Base-by-base conservation (phyloP, 2,797 vertebrate species). In the Lutjanus campechanus region DNA sequence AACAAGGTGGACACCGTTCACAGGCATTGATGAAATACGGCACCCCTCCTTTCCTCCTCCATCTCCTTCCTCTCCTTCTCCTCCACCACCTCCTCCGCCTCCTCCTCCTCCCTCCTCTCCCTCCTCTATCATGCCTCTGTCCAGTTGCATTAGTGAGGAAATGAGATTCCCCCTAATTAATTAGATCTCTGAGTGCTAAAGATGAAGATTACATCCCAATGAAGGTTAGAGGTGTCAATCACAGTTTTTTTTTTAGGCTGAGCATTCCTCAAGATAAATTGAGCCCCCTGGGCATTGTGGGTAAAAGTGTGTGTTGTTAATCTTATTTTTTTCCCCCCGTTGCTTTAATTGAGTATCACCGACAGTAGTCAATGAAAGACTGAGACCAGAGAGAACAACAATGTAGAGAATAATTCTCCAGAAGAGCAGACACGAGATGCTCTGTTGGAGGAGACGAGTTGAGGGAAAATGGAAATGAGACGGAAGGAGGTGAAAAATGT, bases 111-210 rank as follows among this genome's bases (percentile, higher is more conserved):
- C 72, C 61, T 40, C 29, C 63, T 47, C 67, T 63, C 84, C 85
- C 88, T 87, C 84, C 81, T 93, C 93, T 86, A 94, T 95, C 92
- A 93, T 78, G 83, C 87, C 84, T 92, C 92, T 95, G 95, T 95
- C 93, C 90, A 91, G 93, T 95, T 94, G 87, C 95, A 95, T 96
- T 96, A 96, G 93, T 80, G 85, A 83, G 93, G 94, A 96, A 96
- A 96, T 96, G 94, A 96, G 95, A 95, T 96, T 93, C 90, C 87
- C 77, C 81, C 92, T 96, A 96, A 96, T 96, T 96, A 96, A 96
- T 96, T 95, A 95, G 93, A 96, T 94, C 88, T 93, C 86, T 69
- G 86, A 91, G 89, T 92, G 91, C 92, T 95, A 95, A 96, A 96
- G 95, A 96, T 93, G 91, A 93, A 93, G 93, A 96, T 97, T 96